phyloP scores from a whole-genome alignment of 2,113 vertebrate genomes.

The Scalopus aquaticus region DNA sequence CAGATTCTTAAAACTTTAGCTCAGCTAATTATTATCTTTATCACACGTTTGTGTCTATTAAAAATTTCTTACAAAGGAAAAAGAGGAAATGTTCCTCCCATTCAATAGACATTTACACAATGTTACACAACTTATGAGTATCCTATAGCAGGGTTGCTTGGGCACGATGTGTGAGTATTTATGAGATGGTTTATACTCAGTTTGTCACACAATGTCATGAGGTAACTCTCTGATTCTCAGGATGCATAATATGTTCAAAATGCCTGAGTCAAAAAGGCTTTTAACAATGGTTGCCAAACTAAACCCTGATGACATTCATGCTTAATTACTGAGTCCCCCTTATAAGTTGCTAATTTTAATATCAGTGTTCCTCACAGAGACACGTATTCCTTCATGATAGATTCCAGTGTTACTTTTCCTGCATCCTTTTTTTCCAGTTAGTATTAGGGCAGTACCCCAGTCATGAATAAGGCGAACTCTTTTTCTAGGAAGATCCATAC shows the following conservation, averaged over 20 bases:
- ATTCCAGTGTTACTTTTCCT: neutral
- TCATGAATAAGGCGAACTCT: neutral
- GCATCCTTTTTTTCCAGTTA: neutral
- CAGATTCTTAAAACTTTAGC: neutral
- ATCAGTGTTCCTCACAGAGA: neutral
- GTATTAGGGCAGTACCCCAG: neutral
- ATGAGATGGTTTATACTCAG: neutral
- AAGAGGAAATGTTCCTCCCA: neutral
- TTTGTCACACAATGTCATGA: neutral
- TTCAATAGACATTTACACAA: neutral
- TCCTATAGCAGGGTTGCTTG: neutral
- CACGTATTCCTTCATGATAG: neutral
- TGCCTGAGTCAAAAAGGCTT: neutral
- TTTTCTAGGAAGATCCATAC: neutral
- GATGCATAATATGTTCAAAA: neutral
- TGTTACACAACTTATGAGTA: no score
- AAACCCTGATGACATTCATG: neutral
- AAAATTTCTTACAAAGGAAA: neutral
- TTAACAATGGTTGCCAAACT: neutral
- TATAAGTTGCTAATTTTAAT: neutral
- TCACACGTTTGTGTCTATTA: neutral
- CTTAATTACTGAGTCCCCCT: neutral
- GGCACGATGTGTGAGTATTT: neutral
- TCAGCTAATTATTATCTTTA: neutral
- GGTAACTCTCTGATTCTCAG: neutral